A percentile compares a stretch with the other conserved stretches of the same genome.
Evolutionary conservation across 2,113 vertebrate genomes (phyloP).

Genomic region (Mesitornis unicolor): DNA sequence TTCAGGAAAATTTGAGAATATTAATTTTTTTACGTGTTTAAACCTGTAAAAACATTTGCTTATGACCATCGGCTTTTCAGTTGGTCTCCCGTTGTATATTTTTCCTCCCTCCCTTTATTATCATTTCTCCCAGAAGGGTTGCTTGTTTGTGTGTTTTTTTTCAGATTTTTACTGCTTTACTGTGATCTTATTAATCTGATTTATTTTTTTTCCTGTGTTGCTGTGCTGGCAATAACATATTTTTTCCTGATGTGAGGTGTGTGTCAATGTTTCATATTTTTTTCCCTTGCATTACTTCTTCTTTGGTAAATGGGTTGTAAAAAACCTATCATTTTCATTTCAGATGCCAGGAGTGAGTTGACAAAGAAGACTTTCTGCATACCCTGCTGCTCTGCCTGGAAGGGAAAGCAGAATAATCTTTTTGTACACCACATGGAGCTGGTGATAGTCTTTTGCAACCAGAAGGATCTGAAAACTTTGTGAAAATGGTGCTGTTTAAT

Average conservation of each 20-base stretch:
- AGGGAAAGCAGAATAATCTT: slow-evolving; percentile 19
- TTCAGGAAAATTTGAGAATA: neutral
- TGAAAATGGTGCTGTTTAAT: neutral
- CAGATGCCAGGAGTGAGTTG: neutral
- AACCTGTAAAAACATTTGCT: neutral
- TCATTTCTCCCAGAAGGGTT: neutral
- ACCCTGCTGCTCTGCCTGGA: slow-evolving; percentile 19
- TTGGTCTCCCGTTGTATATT: neutral
- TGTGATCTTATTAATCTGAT: neutral
- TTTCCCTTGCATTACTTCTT: neutral
- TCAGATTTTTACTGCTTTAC: neutral
- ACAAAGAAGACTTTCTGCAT: slow-evolving; percentile 12
- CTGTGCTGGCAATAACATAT: neutral
- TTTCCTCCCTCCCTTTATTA: neutral
- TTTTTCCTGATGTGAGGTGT: neutral
- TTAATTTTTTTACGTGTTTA: neutral
- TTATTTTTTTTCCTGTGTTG: neutral
- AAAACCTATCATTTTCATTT: neutral
- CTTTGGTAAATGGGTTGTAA: slow-evolving; percentile 23
- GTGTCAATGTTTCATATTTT: neutral
- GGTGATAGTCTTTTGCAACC: neutral
- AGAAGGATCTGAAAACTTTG: slow-evolving; percentile 10
- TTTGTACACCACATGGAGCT: neutral
- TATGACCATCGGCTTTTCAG: neutral
- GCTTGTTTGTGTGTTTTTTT: neutral